Evolutionary conservation across 2,888 invertebrate species (phyloP), one percentile per base, ranked within the genome.

Genomic region (Plagodis pulveraria): DNA sequence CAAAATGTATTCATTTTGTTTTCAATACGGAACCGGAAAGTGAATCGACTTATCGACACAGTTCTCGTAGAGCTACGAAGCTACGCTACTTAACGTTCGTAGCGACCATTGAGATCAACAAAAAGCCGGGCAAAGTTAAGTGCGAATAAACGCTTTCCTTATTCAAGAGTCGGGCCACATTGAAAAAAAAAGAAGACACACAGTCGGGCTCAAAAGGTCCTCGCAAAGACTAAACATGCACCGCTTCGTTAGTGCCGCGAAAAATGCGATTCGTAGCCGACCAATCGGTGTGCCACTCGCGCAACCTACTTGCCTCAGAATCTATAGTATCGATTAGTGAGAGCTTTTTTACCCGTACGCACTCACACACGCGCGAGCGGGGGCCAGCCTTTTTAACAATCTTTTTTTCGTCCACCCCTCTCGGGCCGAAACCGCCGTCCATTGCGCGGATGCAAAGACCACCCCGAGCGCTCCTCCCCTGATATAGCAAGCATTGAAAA

Each of bases 251-350:
- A 89, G 88, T 73, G 76, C 77, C 71, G 73, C 77, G 81, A 74
- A 84, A 78, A 89, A 62, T 65, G 74, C 62, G 79, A 79, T 82
- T 73, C 78, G 72, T 66, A 66, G 74, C 80, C 79, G 78, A 73
- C 85, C 86, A 86, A 88, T 88, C 87, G 86, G 77, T 78, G 80
- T 72, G 75, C 76, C 73, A 83, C 79, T 75, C 82, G 84, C 86
- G 83, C 89, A 89, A 85, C 89, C 88, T 88, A 89, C 91, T 91
- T 91, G 90, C 89, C 80, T 89, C 87, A 86, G 86, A 91, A 91
- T 89, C 91, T 91, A 92, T 92, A 90, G 92, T 92, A 92, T 92
- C 91, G 92, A 91, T 92, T 91, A 91, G 91, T 84, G 84, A 86
- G 87, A 77, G 84, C 82, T 89, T 91, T 91, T 92, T 91, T 91